Evolutionary conservation across 2,113 vertebrate species (phyloP).

Genomic region (Hystrix brachyura): DNA sequence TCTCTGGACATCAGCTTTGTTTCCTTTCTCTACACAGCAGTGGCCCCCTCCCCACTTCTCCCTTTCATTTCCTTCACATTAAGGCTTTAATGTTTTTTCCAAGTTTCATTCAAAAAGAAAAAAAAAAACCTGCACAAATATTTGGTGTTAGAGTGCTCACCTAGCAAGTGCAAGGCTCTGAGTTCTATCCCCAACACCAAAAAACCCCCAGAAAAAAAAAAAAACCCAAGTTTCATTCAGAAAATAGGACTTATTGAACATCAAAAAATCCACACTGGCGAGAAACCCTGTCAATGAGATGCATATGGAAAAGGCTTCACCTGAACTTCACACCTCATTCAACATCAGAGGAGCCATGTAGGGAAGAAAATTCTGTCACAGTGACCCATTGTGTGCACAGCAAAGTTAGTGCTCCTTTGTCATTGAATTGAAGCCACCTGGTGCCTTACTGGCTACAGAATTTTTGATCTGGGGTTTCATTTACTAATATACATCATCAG

Average conservation of each 20-base stretch:
- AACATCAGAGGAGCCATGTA: constrained; percentile 63
- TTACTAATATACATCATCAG: background rate
- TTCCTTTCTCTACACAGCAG: background rate
- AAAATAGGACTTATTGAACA: constrained; percentile 74
- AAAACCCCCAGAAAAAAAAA: too few species aligned
- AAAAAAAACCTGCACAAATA: too few species aligned
- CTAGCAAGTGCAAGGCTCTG: too few species aligned
- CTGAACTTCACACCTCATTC: constrained; percentile 72
- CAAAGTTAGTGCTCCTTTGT: background rate
- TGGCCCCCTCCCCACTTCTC: background rate
- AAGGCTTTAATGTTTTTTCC: too few species aligned
- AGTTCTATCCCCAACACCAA: too few species aligned
- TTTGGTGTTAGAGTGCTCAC: too few species aligned
- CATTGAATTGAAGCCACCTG: background rate
- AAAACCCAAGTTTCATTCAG: constrained; percentile 30
- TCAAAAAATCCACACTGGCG: constrained; percentile 77
- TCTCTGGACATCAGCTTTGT: background rate
- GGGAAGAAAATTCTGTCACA: constrained; percentile 48
- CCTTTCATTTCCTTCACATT: background rate
- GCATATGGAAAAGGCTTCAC: constrained; percentile 77
- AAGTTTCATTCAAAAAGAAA: too few species aligned
- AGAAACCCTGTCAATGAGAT: constrained; percentile 77
- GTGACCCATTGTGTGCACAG: background rate
- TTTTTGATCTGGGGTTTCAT: background rate
- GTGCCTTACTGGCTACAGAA: background rate